Base-by-base conservation (phyloP, 2,797 vertebrate genomes). In the Neostethus bicornis region DNA sequence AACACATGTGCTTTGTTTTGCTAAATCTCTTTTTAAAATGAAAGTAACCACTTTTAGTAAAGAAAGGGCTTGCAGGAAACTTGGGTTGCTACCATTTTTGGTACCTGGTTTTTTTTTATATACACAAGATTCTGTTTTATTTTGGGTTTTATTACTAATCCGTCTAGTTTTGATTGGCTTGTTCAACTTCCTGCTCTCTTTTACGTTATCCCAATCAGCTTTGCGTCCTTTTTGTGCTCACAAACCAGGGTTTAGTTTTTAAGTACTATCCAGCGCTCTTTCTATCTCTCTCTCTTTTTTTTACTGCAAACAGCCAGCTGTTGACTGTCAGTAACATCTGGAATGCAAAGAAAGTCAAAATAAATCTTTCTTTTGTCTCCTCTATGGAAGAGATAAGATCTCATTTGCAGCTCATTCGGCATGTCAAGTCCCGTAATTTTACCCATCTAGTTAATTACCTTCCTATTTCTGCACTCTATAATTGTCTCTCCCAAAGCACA, bases 1-100 rank as follows among this genome's bases (percentile, higher is more conserved):
- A n/a, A n/a, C n/a, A n/a, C n/a, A n/a, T n/a, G n/a, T n/a, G n/a
- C 31, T 62, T 28, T 50, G 16, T 20, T 42, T 13, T 52, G 24
- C 56, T 51, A 24, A 16, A 14, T 5, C 1, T 5, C 1, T 24
- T 26, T 11, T 32, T 23, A 16, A 23, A 34, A 14, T 28, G 9
- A 5, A 4, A 11, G 2, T 14, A 4, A 23, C 12, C 12, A 26
- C 29, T 31, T 12, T 13, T 11, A 13, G 14, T 3, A 5, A 7
- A 34, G 32, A 34, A 34, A 34, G 14, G 5, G 34, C 1, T 11
- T 14, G 29, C 12, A 32, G 13, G 12, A n/a, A 32, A 9, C 12
- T 12, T 3, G 2, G 21, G 11, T 9, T 38, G 21, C 7, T 14
- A 13, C 13, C 14, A 25, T 29, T 19, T 38, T 19, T 3, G 9